A percentile compares a stretch with the other conserved stretches of the same genome.
Evolutionary conservation across 1,140 invertebrate species (phyloP).

Genomic region (Lethrus apterus): DNA sequence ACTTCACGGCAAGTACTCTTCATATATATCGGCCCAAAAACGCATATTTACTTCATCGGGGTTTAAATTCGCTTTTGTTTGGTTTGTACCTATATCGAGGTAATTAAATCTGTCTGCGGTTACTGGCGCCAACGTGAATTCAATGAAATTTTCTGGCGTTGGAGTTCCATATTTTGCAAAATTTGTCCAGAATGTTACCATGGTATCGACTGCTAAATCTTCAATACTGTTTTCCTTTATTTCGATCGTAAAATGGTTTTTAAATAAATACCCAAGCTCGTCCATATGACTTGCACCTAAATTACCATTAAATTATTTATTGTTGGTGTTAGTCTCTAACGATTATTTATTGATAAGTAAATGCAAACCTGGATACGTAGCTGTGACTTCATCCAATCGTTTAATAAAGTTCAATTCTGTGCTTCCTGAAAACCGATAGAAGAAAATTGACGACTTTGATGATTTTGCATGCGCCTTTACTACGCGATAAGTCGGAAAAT

Average conservation of each 20-base stretch:
- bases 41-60: not conserved
- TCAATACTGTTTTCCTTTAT: too few species aligned
- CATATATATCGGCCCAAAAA: constrained; percentile 1
- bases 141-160: constrained; percentile 17
- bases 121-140: constrained; percentile 1
- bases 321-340: constrained; percentile 29
- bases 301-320: constrained; percentile 19
- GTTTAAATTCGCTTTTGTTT: constrained; percentile 23
- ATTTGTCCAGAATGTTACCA: constrained; percentile 42
- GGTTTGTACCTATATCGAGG: constrained; percentile 29
- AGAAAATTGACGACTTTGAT: constrained; percentile 36
- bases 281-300: constrained; percentile 53
- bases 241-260: constrained; percentile 40
- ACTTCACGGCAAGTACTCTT: too few species aligned
- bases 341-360: not conserved
- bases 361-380: not conserved
- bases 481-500: not conserved
- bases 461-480: not conserved
- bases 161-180: constrained; percentile 44
- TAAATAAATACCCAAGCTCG: constrained; percentile 55
- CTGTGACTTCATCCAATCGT: constrained; percentile 21
- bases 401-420: constrained; percentile 47
- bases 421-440: constrained; percentile 45
- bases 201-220: constrained; percentile 19
- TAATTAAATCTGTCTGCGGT: constrained; percentile 1